Percentiles rank a stretch among this genome's conserved stretches.
Conservation (phyloP, 1,140 invertebrate species). For the Bombus confusus region DNA sequence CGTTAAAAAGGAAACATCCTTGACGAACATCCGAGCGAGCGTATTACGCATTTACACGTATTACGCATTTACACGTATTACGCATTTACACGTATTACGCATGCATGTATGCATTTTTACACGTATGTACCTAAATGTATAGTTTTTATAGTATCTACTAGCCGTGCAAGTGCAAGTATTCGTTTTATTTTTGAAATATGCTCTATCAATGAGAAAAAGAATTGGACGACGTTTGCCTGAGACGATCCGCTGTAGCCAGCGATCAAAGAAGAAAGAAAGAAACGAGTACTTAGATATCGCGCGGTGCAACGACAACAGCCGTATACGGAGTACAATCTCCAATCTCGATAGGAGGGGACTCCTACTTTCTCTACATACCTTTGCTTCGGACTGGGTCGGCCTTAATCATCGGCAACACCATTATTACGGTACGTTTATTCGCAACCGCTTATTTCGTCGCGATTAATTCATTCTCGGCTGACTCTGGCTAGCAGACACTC, state of each 20-base stretch:
- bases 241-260: not conserved
- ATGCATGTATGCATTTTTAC: no score
- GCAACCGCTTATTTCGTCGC: slow-evolving; percentile 51
- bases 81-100: no score
- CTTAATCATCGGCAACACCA: slow-evolving; percentile 65
- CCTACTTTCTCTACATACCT: slow-evolving; percentile 75
- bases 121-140: no score
- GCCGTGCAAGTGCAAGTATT: no score
- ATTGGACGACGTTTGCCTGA: no score
- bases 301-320: slow-evolving; percentile 74
- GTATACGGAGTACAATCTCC: slow-evolving; percentile 24
- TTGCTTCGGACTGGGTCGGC: slow-evolving; percentile 67
- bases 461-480: slow-evolving; percentile 66
- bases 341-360: slow-evolving; percentile 12
- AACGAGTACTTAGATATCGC: slow-evolving; percentile 42
- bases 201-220: no score
- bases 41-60: no score
- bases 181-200: no score
- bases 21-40: no score
- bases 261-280: not conserved
- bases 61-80: no score
- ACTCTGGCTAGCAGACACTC: slow-evolving; percentile 13
- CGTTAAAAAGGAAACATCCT: no score
- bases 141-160: no score
- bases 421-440: slow-evolving; percentile 67